Base-by-base conservation (phyloP, 2,113 vertebrate species). In the Dasyurus viverrinus region DNA sequence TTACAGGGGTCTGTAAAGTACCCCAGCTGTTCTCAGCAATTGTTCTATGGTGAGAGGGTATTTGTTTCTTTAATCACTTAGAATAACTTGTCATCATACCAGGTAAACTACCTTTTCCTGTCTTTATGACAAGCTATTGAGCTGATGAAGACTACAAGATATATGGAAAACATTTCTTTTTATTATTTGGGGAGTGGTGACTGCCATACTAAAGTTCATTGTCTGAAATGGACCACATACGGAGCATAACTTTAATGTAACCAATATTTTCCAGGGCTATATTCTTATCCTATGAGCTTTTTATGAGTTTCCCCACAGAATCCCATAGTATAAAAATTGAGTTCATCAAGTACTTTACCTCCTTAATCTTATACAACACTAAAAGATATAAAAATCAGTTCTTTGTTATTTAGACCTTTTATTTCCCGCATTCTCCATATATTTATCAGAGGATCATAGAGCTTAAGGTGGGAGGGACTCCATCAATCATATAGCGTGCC, bases 1-100 rank as follows among this genome's bases (percentile, higher is more conserved):
- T 96, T 53, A 96, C 46, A 90, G 93, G 96, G 27, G 30, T 30
- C 90, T 95, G 60, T 97, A 97, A 97, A 95, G 52, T 84, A 95
- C 94, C 91, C 95, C 89, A 30, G 23, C 68, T 97, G 57, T 54
- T 97, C 24, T 50, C n/a, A 97, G 92, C 96, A 97, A 93, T 60
- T 6, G 46, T 8, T 14, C 9, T 96, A 90, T 96, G 95, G 76
- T 94, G 91, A 24, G 92, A 3, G 95, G 91, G 60, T 24, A 0
- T 90, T 48, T 96, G 1, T 94, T 91, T 97, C 94, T 97, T 90
- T 95, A 96, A 93, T 90, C 54, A 3, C 92, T 93, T 96, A 25
- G 10, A 30, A 93, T 90, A 92, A 90, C 16, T 91, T 94, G 89
- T 97, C 89, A 92, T 1, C n/a, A 0, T 4, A 54, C 6, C 2